Evolutionary conservation across 2,888 invertebrate genomes (phyloP).

Genomic region (Stenurella melanura): DNA sequence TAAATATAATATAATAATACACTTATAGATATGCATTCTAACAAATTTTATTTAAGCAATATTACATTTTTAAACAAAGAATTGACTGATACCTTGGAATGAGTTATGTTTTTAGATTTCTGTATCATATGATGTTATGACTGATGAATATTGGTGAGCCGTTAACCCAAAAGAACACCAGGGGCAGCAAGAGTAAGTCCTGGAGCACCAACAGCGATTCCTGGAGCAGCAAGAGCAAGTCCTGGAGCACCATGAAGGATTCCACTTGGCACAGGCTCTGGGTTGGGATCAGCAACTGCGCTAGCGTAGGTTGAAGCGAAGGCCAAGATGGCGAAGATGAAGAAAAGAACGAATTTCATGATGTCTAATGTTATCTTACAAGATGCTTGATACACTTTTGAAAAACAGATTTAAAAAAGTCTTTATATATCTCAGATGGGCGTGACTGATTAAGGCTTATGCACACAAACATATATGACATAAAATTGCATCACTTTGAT

Average conservation of each 20-base stretch:
- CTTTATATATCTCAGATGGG: too few species aligned
- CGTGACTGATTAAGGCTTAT: too few species aligned
- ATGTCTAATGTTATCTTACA: slow-evolving; percentile 33
- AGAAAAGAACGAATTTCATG: slow-evolving; percentile 52
- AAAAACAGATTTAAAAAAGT: too few species aligned
- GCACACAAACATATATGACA: too few species aligned
- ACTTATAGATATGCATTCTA: too few species aligned
- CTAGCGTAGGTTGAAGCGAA: slow-evolving; percentile 50
- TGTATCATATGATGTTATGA: too few species aligned
- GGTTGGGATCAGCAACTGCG: slow-evolving; percentile 40
- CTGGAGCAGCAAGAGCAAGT: slow-evolving; percentile 15
- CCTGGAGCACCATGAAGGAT: slow-evolving; percentile 27
- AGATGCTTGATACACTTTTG: slow-evolving; percentile 8
- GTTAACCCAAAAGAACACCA: slow-evolving; percentile 13
- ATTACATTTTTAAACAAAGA: too few species aligned
- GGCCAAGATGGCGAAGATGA: slow-evolving; percentile 49
- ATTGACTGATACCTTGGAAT: too few species aligned
- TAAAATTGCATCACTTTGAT: too few species aligned
- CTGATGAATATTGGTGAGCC: background rate
- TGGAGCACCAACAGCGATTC: slow-evolving; percentile 27
- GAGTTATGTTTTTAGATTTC: too few species aligned
- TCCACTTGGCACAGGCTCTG: slow-evolving; percentile 35
- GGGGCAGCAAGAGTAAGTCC: slow-evolving; percentile 14
- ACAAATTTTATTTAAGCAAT: too few species aligned
- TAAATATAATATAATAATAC: too few species aligned